These are phyloP conservation scores for Denticeps clupeoides DNA, from an alignment of 2,797 vertebrate species.

Conservation along the genomic window DNA sequence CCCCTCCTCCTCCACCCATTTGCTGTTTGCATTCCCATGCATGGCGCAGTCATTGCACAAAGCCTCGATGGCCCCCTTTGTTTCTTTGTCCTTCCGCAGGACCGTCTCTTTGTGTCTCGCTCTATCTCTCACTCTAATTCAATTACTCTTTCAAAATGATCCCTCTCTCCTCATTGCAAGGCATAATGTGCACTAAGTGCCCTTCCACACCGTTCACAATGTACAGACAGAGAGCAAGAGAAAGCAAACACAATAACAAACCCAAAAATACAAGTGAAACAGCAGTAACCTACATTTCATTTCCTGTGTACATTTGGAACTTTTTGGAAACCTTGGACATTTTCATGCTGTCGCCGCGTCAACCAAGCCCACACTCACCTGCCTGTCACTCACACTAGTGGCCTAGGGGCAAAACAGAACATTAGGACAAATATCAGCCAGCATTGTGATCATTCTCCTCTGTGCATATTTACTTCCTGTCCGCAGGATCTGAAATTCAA, in stretches of 20 bases:
- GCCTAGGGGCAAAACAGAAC: conserved; percentile 12
- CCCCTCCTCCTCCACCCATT: conserved; percentile 8
- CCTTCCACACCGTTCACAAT: background rate
- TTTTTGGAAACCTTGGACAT: too few relatives aligned
- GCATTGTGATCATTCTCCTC: conserved; percentile 12
- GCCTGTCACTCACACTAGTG: conserved; percentile 15
- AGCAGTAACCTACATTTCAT: too few relatives aligned
- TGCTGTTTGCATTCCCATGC: conserved; percentile 6
- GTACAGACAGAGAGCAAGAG: too few relatives aligned
- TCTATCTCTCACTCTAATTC: conserved; percentile 13
- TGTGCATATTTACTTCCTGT: conserved; percentile 21
- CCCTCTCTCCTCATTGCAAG: background rate
- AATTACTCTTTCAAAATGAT: conserved; percentile 9
- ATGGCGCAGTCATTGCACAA: conserved; percentile 1
- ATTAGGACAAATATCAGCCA: conserved; percentile 25
- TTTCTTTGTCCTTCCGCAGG: background rate
- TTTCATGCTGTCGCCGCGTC: background rate
- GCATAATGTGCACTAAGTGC: conserved; percentile 7
- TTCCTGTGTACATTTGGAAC: too few relatives aligned
- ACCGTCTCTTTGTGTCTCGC: conserved; percentile 6
- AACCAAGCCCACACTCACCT: background rate
- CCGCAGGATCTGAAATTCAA: conserved; percentile 30
- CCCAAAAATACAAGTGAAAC: too few relatives aligned
- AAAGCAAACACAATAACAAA: too few relatives aligned
- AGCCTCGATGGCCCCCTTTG: background rate